phyloP scores from a whole-genome alignment of 1,140 invertebrate genomes.

The Onthophagus taurus region DNA sequence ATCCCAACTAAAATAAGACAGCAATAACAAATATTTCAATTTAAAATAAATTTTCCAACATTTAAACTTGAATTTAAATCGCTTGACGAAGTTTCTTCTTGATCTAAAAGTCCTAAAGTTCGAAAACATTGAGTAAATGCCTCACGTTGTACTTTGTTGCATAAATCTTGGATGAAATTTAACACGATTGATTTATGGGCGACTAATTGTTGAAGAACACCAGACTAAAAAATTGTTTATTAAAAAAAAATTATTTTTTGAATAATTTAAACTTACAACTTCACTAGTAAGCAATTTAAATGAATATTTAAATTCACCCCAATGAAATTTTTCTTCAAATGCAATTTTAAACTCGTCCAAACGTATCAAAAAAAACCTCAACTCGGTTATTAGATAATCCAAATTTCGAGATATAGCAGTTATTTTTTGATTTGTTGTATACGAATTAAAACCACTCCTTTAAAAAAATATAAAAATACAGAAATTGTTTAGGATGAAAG shows the following conservation, averaged over 20 bases:
- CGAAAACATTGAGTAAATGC: constrained; percentile 49
- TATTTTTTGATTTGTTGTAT: constrained; percentile 48
- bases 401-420: constrained; percentile 50
- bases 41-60: too few relatives aligned
- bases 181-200: constrained; percentile 41
- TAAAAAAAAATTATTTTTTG: neutral
- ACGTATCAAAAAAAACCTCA: constrained; percentile 51
- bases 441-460: constrained; percentile 48
- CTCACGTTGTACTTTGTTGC: constrained; percentile 49
- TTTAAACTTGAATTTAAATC: too few relatives aligned
- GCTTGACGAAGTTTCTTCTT: constrained; percentile 9
- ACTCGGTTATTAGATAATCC: constrained; percentile 51
- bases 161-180: constrained; percentile 38
- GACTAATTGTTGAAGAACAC: constrained; percentile 41
- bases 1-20: constrained; percentile 41
- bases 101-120: constrained; percentile 43
- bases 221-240: constrained; percentile 9
- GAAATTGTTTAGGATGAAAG: too few relatives aligned
- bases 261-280: constrained; percentile 44
- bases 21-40: neutral
- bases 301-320: constrained; percentile 61
- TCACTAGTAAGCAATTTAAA: constrained; percentile 60
- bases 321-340: constrained; percentile 53
- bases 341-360: constrained; percentile 51
- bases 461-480: too few relatives aligned